Base-by-base conservation (phyloP, 2,888 invertebrate species). In the Hoplodrina ambigua region DNA sequence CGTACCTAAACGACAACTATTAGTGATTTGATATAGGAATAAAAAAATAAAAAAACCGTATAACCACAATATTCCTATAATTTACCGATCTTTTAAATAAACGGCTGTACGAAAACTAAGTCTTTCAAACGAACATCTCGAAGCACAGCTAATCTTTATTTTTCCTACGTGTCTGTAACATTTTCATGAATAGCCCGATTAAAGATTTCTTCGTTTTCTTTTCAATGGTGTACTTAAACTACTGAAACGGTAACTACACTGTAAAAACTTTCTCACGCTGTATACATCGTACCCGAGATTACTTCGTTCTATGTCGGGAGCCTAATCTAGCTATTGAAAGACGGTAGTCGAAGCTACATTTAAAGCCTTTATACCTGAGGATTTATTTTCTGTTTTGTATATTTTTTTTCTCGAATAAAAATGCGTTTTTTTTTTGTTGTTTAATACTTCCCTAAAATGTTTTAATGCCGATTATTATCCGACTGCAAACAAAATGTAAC, bases 281-380 rank as follows among this genome's bases (percentile, higher is more conserved):
- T 68, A 15, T 52, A 44, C 17, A 55, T 17, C 2, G 33, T 30
- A 54, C 53, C 58, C 37, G 49, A 65, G 60, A 76, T 77, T 70
- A 78, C 52, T 17, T 19, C n/a, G 13, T 55, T 76, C 49, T 56
- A 59, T 57, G 56, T 69, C 58, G 56, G 46, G 53, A 55, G 4
- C 53, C 6, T 81, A 71, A 80, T 80, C 64, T 54, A 66, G 30
- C 62, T 33, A 65, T 59, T 81, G 65, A 81, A 65, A 52, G 55
- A 46, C 7, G 19, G 17, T 56, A 30, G 25, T 54, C 3, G 10
- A 52, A 54, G 54, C 46, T 63, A 8, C 10, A n/a, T 41, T 57
- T 54, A 56, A 33, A 52, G 6, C 30, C 17, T 20, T 64, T 19
- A 58, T 6, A 58, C 41, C 11, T 49, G 10, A 13, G n/a, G 8